Conservation (phyloP, 2,888 invertebrate species). For the Acronicta aceris region DNA sequence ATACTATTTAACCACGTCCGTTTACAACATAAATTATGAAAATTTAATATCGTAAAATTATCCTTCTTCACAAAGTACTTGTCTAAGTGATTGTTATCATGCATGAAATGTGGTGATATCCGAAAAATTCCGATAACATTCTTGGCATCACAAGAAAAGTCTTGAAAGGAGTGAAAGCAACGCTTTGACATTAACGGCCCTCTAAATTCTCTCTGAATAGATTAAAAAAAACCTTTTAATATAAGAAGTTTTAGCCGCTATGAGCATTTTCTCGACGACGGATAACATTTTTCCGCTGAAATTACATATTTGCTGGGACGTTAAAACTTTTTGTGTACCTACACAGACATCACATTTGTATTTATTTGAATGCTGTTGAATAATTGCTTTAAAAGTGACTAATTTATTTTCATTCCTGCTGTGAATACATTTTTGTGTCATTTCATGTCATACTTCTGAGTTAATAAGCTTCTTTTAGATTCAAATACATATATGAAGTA, state of each 20-base stretch:
- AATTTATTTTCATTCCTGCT: conserved; percentile 13
- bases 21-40: conserved; percentile 39
- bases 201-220: conserved; percentile 72
- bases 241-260: conserved; percentile 63
- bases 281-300: conserved; percentile 51
- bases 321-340: conserved; percentile 51
- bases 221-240: conserved; percentile 72
- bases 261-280: conserved; percentile 46
- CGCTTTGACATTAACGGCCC: conserved; percentile 73
- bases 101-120: conserved; percentile 61
- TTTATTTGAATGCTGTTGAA: conserved; percentile 53
- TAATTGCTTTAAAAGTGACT: conserved; percentile 47
- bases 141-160: conserved; percentile 63
- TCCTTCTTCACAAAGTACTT: conserved; percentile 40
- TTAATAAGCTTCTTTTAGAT: background rate
- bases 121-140: conserved; percentile 65
- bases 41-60: conserved; percentile 43
- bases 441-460: no score
- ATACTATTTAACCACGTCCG: background rate
- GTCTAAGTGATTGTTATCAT: conserved; percentile 53
- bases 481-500: no score
- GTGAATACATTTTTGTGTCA: background rate
- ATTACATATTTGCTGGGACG: conserved; percentile 58
- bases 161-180: conserved; percentile 64
- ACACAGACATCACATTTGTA: conserved; percentile 37